Evolutionary conservation across 2,113 vertebrate species (phyloP).

Genomic region (Polypterus bichir): DNA sequence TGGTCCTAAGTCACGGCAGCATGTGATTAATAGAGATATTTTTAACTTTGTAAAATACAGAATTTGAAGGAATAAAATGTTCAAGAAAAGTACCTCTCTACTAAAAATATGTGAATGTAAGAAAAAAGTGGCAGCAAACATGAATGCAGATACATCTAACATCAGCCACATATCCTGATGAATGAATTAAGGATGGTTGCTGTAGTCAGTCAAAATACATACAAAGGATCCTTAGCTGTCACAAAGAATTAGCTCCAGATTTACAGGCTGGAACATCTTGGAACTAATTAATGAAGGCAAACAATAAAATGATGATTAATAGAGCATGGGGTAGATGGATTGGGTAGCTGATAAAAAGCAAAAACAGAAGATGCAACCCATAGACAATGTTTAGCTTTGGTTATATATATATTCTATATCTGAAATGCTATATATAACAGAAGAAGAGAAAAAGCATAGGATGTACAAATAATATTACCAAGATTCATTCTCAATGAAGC

Average conservation of each 20-base stretch:
- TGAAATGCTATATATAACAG: too few species aligned
- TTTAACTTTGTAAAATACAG: neutral
- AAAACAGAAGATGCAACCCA: too few species aligned
- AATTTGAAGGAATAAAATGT: neutral
- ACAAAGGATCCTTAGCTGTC: conserved; percentile 24
- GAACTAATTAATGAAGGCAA: conserved; percentile 17
- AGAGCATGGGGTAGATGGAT: neutral
- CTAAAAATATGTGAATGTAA: neutral
- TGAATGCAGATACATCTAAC: neutral
- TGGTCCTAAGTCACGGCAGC: too few species aligned
- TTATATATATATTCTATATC: too few species aligned
- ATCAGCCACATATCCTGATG: neutral
- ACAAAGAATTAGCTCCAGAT: conserved; percentile 32
- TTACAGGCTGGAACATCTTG: conserved; percentile 16
- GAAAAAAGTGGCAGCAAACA: neutral
- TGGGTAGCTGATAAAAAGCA: too few species aligned
- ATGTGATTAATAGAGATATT: too few species aligned
- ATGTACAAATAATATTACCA: too few species aligned
- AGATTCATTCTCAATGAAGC: too few species aligned
- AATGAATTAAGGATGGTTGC: conserved; percentile 1
- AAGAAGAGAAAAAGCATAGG: too few species aligned
- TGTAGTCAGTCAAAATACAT: conserved; percentile 16
- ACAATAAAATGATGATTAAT: conserved; percentile 14
- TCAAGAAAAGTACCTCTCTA: too few species aligned
- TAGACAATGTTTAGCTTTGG: too few species aligned